Percentiles rank a stretch among this genome's conserved stretches.
phyloP scores from a whole-genome alignment of 2,888 invertebrate species.

The Onchidella celtica region DNA sequence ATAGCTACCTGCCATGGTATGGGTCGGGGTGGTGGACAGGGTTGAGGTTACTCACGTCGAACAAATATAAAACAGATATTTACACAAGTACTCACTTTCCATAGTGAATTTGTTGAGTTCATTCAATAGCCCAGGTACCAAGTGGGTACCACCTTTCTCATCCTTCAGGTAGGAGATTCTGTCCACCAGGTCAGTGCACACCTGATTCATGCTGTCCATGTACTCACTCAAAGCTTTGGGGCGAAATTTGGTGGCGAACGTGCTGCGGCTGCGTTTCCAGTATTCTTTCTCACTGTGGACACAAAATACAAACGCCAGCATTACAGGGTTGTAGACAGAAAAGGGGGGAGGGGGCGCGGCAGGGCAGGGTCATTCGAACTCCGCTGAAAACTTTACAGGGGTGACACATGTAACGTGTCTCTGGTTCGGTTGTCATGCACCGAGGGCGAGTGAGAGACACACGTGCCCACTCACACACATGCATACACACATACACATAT shows the following conservation, averaged over 20 bases:
- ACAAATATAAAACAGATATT: not conserved
- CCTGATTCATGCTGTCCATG: conserved; percentile 66
- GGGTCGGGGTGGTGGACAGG: no score
- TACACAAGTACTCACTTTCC: conserved; percentile 71
- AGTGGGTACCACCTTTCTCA: conserved; percentile 80
- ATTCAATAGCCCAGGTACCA: conserved; percentile 77
- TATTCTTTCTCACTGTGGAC: conserved; percentile 73
- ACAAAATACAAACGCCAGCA: not conserved
- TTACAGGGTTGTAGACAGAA: not conserved
- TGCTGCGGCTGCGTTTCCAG: conserved; percentile 72
- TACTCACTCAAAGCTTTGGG: conserved; percentile 67
- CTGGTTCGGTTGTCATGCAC: no score
- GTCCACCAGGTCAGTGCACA: conserved; percentile 68
- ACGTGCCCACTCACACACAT: no score
- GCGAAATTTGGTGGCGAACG: conserved; percentile 67
- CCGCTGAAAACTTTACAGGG: no score
- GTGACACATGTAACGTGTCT: no score
- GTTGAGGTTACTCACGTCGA: not conserved
- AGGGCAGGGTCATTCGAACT: not conserved
- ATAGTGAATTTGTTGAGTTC: conserved; percentile 77
- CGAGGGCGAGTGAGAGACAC: no score
- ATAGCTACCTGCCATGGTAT: no score
- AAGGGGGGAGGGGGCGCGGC: conserved; percentile 4
- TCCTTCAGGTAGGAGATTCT: conserved; percentile 67
- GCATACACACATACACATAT: no score